Evolutionary conservation across 2,888 invertebrate genomes (phyloP).

Genomic region (Rhingia campestris): DNA sequence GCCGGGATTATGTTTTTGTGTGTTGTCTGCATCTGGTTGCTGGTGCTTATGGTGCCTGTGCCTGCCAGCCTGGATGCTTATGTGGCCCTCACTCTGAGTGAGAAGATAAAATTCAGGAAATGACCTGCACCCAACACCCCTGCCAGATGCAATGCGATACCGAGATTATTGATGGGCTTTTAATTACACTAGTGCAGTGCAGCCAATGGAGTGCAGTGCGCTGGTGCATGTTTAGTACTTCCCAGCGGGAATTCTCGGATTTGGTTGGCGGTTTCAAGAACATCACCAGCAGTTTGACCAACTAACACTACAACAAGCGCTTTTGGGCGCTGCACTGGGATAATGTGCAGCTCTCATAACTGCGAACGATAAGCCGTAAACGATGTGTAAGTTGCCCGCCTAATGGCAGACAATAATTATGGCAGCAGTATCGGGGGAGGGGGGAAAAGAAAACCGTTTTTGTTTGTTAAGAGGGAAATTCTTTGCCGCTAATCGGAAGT

Average conservation of each 20-base stretch:
- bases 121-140: slow-evolving; percentile 72
- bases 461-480: slow-evolving; percentile 57
- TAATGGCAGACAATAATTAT: slow-evolving; percentile 65
- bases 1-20: slow-evolving; percentile 33
- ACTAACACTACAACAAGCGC: slow-evolving; percentile 19
- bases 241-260: slow-evolving; percentile 68
- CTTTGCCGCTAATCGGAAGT: slow-evolving; percentile 49
- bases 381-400: slow-evolving; percentile 66
- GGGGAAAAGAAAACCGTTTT: slow-evolving; percentile 26
- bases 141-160: slow-evolving; percentile 73
- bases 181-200: slow-evolving; percentile 58
- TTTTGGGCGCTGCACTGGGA: slow-evolving; percentile 35
- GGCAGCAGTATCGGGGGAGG: not conserved
- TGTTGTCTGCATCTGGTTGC: slow-evolving; percentile 65
- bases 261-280: slow-evolving; percentile 70
- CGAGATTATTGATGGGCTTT: slow-evolving; percentile 73
- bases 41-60: slow-evolving; percentile 19
- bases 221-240: slow-evolving; percentile 58
- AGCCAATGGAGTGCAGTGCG: slow-evolving; percentile 7
- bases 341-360: slow-evolving; percentile 64
- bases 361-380: slow-evolving; percentile 71
- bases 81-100: slow-evolving; percentile 60
- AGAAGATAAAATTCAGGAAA: slow-evolving; percentile 74
- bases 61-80: slow-evolving; percentile 21
- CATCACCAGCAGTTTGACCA: slow-evolving; percentile 51